Evolutionary conservation across 2,888 invertebrate genomes (phyloP).

Genomic region (Lottia gigantea): DNA sequence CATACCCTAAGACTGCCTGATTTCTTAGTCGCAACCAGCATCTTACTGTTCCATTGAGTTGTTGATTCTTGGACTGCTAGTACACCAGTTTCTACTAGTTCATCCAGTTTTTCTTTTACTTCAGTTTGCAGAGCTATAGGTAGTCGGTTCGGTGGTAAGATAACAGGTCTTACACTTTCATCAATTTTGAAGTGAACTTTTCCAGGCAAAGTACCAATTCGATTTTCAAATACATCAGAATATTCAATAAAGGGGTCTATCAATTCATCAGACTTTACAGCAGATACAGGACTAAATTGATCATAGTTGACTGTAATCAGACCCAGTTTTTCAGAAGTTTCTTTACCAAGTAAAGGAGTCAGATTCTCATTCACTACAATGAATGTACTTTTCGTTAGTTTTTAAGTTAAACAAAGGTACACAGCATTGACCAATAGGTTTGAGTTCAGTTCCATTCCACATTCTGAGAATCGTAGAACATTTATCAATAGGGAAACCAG

Average conservation of each 20-base stretch:
- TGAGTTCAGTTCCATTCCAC: neutral
- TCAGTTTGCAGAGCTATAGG: neutral
- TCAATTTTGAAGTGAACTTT: constrained; percentile 4
- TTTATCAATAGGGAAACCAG: neutral
- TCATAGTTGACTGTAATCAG: constrained; percentile 9
- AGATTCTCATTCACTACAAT: neutral
- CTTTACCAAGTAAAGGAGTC: constrained; percentile 1
- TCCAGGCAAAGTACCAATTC: constrained; percentile 3
- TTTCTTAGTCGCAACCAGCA: constrained; percentile 10
- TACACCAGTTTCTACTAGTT: neutral
- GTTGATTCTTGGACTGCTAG: neutral
- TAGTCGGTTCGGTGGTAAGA: neutral
- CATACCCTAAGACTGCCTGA: neutral
- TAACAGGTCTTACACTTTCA: constrained; percentile 7
- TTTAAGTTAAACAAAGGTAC: neutral
- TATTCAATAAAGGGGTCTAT: neutral
- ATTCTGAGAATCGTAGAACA: neutral
- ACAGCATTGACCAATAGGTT: constrained; percentile 3
- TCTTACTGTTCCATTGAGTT: neutral
- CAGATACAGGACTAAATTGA: constrained; percentile 1
- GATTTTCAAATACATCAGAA: constrained; percentile 10
- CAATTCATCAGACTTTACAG: neutral
- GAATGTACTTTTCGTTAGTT: neutral
- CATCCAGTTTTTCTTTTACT: constrained; percentile 4
- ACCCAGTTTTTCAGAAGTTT: constrained; percentile 9